Evolutionary conservation across 2,888 invertebrate genomes (phyloP).

Genomic region (Amiota mariae): DNA sequence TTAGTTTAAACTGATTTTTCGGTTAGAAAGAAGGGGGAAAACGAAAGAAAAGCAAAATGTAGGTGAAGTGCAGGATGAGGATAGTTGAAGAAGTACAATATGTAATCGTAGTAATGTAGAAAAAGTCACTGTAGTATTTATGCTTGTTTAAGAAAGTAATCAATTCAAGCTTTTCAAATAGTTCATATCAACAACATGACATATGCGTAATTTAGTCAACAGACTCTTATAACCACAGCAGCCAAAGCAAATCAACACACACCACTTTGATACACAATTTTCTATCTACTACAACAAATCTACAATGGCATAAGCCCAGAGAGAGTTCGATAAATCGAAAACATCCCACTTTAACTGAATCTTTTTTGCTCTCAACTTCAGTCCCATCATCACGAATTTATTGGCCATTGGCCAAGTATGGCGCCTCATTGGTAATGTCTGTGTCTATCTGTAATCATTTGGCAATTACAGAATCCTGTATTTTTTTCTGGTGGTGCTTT

Average conservation of each 20-base stretch:
- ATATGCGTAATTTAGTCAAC: conserved; percentile 8
- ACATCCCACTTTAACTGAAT: no score
- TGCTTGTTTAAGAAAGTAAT: neutral
- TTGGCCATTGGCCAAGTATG: no score
- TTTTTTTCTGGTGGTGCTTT: conserved; percentile 22
- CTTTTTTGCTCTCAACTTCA: no score
- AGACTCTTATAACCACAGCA: neutral
- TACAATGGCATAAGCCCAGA: no score
- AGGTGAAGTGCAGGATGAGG: neutral
- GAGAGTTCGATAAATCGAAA: no score
- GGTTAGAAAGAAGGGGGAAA: neutral
- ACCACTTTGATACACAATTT: no score
- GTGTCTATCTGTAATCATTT: conserved; percentile 54
- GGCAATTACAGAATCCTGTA: conserved; percentile 63
- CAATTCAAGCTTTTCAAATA: conserved; percentile 1
- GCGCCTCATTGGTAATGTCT: no score
- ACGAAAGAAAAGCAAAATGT: neutral
- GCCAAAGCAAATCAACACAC: neutral
- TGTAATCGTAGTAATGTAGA: neutral
- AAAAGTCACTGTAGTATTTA: neutral
- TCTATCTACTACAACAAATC: no score
- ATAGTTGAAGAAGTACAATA: neutral
- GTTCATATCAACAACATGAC: neutral
- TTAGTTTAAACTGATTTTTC: neutral
- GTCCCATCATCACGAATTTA: no score